A percentile compares a stretch with the other conserved stretches of the same genome.
Conservation (phyloP, 1,140 invertebrate genomes). For the Drosophila lacertosa region DNA sequence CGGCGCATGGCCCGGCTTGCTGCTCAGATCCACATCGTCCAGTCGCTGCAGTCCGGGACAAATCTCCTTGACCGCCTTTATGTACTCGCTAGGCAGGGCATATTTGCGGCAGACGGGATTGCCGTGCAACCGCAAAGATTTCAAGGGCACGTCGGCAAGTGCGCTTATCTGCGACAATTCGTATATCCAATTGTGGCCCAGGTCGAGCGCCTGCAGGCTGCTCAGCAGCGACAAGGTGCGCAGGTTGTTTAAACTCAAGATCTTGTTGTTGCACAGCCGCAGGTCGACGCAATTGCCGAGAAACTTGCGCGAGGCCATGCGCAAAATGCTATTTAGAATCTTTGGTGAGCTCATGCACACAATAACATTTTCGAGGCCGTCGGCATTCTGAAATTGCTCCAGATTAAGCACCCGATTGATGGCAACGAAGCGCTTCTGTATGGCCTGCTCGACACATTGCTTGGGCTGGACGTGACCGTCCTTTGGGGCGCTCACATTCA, state of each 20-base stretch:
- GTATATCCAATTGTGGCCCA: slow-evolving; percentile 70
- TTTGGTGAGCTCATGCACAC: slow-evolving; percentile 55
- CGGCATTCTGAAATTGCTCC: slow-evolving; percentile 54
- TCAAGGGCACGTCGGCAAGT: slow-evolving; percentile 52
- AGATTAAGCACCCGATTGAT: slow-evolving; percentile 65
- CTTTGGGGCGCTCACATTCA: slow-evolving; percentile 62
- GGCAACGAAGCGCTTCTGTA: slow-evolving; percentile 52
- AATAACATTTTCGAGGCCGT: slow-evolving; percentile 54
- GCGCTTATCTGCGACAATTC: slow-evolving; percentile 45
- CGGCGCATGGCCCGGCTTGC: slow-evolving; percentile 33
- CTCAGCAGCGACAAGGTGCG: slow-evolving; percentile 49
- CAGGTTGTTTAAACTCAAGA: slow-evolving; percentile 36
- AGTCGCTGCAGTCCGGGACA: slow-evolving; percentile 77
- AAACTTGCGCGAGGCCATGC: slow-evolving; percentile 53
- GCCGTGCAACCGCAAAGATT: slow-evolving; percentile 84
- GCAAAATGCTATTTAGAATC: slow-evolving; percentile 49
- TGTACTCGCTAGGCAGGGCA: slow-evolving; percentile 82
- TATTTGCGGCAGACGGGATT: slow-evolving; percentile 85
- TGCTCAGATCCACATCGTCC: slow-evolving; percentile 58
- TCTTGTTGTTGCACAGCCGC: slow-evolving; percentile 62
- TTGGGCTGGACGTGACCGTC: slow-evolving; percentile 56
- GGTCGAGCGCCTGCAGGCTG: slow-evolving; percentile 61
- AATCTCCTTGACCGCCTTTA: slow-evolving; percentile 81
- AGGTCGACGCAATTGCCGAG: slow-evolving; percentile 63
- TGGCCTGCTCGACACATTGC: slow-evolving; percentile 49